Conservation (phyloP, 1,140 invertebrate species). For the Apis florea region DNA sequence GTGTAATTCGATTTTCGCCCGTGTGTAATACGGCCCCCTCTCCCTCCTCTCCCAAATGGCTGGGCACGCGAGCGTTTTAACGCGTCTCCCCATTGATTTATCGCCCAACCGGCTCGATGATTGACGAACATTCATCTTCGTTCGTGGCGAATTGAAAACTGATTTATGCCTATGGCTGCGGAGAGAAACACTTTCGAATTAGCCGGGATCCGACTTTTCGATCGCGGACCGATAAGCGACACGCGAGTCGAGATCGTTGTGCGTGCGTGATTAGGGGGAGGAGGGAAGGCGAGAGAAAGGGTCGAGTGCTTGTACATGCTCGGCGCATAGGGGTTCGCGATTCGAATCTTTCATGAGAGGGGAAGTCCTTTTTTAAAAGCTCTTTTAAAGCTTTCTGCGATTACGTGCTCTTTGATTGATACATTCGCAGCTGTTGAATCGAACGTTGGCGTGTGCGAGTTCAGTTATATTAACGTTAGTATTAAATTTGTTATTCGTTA, state of each 20-base stretch:
- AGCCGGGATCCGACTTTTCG: background rate
- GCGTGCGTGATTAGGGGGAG: background rate
- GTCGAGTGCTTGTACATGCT: no score
- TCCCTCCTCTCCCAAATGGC: no score
- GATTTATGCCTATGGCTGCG: background rate
- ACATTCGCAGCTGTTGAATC: no score
- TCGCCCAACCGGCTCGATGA: background rate
- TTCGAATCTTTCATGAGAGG: no score
- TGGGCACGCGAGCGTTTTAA: slow-evolving; percentile 10
- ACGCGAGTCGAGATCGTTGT: background rate
- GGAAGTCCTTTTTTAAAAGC: no score
- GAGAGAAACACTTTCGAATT: slow-evolving; percentile 6
- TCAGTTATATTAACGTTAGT: no score
- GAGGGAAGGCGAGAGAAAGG: no score
- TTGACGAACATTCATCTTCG: slow-evolving; percentile 36
- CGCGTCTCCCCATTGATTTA: slow-evolving; percentile 1
- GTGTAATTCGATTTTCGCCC: slow-evolving; percentile 23
- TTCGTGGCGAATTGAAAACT: background rate
- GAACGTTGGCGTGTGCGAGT: no score
- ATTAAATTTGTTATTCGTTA: no score
- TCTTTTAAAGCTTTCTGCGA: no score
- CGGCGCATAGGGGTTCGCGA: no score
- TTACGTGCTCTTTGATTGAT: no score
- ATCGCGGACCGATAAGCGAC: background rate
- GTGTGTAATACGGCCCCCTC: background rate